Percentiles rank a stretch among this genome's conserved stretches.
phyloP scores from a whole-genome alignment of 2,888 invertebrate genomes.

The Halocaridina rubra region DNA sequence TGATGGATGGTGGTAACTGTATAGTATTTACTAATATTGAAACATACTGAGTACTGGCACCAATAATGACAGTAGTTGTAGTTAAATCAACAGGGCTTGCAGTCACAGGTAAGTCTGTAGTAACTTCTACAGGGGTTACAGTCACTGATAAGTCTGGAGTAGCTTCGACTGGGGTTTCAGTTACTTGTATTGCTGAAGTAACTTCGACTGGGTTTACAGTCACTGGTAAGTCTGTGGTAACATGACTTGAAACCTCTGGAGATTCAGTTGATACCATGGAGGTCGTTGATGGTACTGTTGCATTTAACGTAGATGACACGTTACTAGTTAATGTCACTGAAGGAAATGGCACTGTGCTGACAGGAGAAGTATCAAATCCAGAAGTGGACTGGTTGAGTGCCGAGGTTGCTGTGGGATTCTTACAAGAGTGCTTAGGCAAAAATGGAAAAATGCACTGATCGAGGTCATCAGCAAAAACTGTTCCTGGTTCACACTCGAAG shows the following conservation, averaged over 20 bases:
- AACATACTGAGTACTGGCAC: not conserved
- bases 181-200: no score
- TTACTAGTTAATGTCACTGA: not conserved
- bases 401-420: not conserved
- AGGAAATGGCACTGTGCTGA: not conserved
- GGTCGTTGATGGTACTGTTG: not conserved
- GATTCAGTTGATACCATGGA: not conserved
- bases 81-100: not conserved
- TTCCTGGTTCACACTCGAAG: conserved; percentile 54
- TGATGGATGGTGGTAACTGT: not conserved
- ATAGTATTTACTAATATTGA: not conserved
- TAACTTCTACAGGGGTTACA: not conserved
- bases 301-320: not conserved
- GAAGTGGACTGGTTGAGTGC: not conserved
- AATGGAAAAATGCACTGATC: conserved; percentile 43
- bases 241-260: no score
- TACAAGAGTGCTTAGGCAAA: not conserved
- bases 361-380: not conserved
- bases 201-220: no score
- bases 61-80: not conserved
- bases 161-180: not conserved
- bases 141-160: not conserved
- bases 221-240: no score
- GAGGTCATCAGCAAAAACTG: conserved; percentile 33
- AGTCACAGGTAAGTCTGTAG: not conserved